phyloP scores from a whole-genome alignment of 2,888 invertebrate genomes.

The Hirtodrosophila confusa region DNA sequence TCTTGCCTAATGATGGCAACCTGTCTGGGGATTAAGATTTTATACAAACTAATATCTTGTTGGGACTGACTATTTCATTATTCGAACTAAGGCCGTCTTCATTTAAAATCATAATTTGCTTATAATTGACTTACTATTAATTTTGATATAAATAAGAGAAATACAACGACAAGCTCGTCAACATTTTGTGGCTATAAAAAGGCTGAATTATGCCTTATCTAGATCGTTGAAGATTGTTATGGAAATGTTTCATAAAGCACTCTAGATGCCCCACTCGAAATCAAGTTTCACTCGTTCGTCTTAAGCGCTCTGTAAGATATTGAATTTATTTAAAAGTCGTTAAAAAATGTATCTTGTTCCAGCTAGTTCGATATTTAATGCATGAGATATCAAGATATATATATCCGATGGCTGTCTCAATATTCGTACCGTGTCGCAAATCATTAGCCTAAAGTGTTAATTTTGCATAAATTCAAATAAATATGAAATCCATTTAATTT shows the following conservation, averaged over 20 bases:
- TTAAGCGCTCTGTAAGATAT: conserved; percentile 24
- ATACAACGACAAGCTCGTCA: conserved; percentile 41
- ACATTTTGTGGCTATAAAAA: conserved; percentile 45
- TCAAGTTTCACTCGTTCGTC: conserved; percentile 45
- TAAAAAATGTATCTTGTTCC: conserved; percentile 23
- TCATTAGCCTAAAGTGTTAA: conserved; percentile 71
- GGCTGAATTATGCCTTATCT: conserved; percentile 46
- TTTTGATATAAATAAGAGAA: conserved; percentile 64
- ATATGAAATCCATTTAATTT: conserved; percentile 43
- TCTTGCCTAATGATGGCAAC: conserved; percentile 50
- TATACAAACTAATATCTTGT: conserved; percentile 52
- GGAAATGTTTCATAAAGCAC: conserved; percentile 19
- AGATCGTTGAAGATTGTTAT: conserved; percentile 54
- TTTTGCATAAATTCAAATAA: conserved; percentile 66
- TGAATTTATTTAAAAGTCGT: conserved; percentile 28
- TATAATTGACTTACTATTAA: conserved; percentile 72
- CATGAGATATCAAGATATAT: conserved; percentile 19
- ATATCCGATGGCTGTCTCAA: conserved; percentile 32
- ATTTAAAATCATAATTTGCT: conserved; percentile 60
- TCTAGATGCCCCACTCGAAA: conserved; percentile 7
- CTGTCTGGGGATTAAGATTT: conserved; percentile 73
- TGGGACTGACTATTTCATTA: conserved; percentile 35
- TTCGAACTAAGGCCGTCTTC: conserved; percentile 17
- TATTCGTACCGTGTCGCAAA: conserved; percentile 47
- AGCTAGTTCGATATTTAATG: conserved; percentile 23